Base-by-base conservation (phyloP, 2,797 vertebrate species). In the Lophius americanus region DNA sequence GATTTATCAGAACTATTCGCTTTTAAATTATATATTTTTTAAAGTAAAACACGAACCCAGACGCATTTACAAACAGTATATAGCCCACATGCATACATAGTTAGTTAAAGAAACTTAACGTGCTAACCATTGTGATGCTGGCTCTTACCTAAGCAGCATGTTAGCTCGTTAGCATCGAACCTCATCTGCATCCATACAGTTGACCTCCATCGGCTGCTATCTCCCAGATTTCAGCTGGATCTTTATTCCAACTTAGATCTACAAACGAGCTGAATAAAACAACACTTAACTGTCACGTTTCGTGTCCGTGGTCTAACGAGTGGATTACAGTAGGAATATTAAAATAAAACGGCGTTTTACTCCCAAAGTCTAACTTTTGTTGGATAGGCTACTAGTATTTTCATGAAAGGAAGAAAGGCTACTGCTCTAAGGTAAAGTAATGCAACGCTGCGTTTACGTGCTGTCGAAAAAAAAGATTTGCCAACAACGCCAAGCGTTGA, bases 121-220 rank as follows among this genome's bases (percentile, higher is more conserved):
- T 14, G 12, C 6, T 9, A 54, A 57, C 37, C 11, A 2, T 6
- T 41, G 3, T 9, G 13, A 3, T 70, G 64, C 59, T 42, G 3
- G 12, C 54, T 64, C 87, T 81, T 89, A 91, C 91, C 91, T 82
- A 13, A 3, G 48, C 14, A 71, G 79, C 77, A 71, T 58, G 78
- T 78, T 86, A 81, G 88, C 78, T 7, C 9, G 80, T 72, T 92
- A 90, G 87, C 87, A 82, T 81, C 84, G 80, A 73, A 80, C 52
- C 82, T 77, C 84, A 52, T 82, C 83, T 81, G 71, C 33, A 78
- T 87, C 88, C 84, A 84, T 68, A 64, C 64, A 81, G 59, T 73
- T 65, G 64, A 38, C 60, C 64, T 86, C 79, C 84, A 76, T 43
- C 43, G 80, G 50, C 55, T 73, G 60, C 81, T 64, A 72, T 67